Evolutionary conservation across 2,113 vertebrate species (phyloP).

Genomic region (Origma solitaria): DNA sequence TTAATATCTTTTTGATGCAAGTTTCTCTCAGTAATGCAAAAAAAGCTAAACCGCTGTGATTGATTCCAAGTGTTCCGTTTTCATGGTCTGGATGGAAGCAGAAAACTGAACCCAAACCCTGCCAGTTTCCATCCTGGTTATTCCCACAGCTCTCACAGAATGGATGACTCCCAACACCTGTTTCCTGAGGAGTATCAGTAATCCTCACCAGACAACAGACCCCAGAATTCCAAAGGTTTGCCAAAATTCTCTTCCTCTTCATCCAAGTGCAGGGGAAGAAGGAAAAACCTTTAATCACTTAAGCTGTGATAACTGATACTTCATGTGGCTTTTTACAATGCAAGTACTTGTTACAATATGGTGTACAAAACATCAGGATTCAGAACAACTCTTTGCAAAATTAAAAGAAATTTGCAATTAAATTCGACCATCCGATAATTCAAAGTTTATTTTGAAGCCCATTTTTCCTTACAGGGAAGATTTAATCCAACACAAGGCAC

Average conservation of each 20-base stretch:
- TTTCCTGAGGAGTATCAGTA: background rate
- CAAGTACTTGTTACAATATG: background rate
- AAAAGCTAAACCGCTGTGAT: background rate
- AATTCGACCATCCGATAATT: background rate
- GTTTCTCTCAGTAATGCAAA: background rate
- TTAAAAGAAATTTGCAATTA: background rate
- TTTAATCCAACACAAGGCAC: background rate
- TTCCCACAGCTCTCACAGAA: background rate
- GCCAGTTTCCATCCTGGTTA: background rate
- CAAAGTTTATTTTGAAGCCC: background rate
- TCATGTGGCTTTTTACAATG: background rate
- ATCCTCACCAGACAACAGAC: background rate
- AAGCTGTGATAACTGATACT: background rate
- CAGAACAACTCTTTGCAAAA: background rate
- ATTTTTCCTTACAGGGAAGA: background rate
- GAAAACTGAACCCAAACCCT: background rate
- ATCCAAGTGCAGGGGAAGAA: background rate
- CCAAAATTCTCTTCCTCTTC: background rate
- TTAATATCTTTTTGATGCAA: background rate
- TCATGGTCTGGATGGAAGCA: background rate
- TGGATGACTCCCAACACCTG: background rate
- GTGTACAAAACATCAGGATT: background rate
- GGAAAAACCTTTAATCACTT: background rate
- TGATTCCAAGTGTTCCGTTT: background rate
- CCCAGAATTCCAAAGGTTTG: background rate